These are phyloP conservation scores for Aviceda subcristata DNA, from an alignment of 2,113 vertebrate species.

Conservation along the genomic window DNA sequence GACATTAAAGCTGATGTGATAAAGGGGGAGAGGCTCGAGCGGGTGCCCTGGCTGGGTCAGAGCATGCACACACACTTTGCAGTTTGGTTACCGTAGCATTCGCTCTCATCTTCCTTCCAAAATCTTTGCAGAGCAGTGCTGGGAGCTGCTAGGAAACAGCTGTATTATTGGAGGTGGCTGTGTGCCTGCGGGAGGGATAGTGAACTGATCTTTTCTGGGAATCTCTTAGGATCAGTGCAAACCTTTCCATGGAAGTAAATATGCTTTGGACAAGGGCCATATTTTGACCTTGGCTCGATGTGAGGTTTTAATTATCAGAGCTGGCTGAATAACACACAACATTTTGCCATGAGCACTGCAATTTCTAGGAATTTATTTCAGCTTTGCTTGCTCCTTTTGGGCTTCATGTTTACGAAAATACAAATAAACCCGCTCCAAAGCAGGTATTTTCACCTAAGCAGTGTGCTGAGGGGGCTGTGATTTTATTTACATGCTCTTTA, in stretches of 20 bases:
- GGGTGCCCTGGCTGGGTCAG: background rate
- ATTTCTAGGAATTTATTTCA: conserved; percentile 37
- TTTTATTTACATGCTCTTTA: background rate
- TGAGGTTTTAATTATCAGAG: conserved; percentile 19
- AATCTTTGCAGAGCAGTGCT: background rate
- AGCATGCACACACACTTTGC: background rate
- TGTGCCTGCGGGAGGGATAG: background rate
- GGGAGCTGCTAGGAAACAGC: conserved; percentile 3
- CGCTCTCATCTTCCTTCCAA: background rate
- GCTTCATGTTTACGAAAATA: background rate
- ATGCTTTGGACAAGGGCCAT: background rate
- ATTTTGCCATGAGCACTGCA: background rate
- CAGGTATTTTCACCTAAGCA: conserved; percentile 10
- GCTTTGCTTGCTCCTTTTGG: background rate
- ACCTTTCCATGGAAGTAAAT: background rate
- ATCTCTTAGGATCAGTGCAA: background rate
- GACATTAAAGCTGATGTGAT: background rate
- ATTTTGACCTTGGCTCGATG: conserved; percentile 12
- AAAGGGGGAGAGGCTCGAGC: background rate
- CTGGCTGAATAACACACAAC: background rate
- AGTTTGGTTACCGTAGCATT: background rate
- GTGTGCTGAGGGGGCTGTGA: background rate
- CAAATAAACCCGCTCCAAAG: background rate
- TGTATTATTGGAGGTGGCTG: background rate
- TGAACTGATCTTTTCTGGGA: background rate